Evolutionary conservation across 1,140 invertebrate genomes (phyloP).

Genomic region (Drosophila orosa): DNA sequence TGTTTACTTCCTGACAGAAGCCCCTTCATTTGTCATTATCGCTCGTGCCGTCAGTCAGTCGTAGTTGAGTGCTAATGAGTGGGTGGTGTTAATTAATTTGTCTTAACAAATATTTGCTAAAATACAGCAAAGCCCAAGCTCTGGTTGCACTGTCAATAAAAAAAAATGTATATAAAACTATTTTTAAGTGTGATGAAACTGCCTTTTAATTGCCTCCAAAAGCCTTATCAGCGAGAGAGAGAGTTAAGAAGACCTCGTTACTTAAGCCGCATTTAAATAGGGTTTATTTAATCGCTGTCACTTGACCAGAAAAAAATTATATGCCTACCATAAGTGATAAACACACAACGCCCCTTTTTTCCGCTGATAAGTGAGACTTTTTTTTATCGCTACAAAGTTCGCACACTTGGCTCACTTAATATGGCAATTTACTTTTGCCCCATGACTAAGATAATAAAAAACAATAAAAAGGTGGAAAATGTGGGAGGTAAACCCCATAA

Average conservation of each 20-base stretch:
- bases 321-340: conserved; percentile 20
- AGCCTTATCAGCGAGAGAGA: not conserved
- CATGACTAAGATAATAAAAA: conserved; percentile 8
- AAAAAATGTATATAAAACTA: conserved; percentile 9
- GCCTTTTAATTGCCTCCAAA: conserved; percentile 15
- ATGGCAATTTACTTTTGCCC: conserved; percentile 62
- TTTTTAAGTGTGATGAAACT: conserved; percentile 9
- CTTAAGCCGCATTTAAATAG: conserved; percentile 44
- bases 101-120: conserved; percentile 49
- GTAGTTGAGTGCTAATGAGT: conserved; percentile 63
- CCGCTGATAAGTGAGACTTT: conserved; percentile 52
- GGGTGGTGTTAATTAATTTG: conserved; percentile 72
- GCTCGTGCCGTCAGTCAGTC: conserved; percentile 12
- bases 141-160: conserved; percentile 11
- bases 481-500: conserved; percentile 5
- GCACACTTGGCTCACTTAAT: conserved; percentile 59
- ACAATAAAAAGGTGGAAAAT: not conserved
- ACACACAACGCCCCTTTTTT: conserved; percentile 7
- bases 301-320: conserved; percentile 21
- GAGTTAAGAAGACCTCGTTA: conserved; percentile 27
- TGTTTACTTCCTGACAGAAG: conserved; percentile 59
- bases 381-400: conserved; percentile 48
- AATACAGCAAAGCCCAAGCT: conserved; percentile 11
- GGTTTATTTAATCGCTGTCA: conserved; percentile 38
- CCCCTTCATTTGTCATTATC: conserved; percentile 49